A percentile compares a stretch with the other conserved stretches of the same genome.
Conservation (phyloP, 2,888 invertebrate genomes). For the Tridacna crocea region DNA sequence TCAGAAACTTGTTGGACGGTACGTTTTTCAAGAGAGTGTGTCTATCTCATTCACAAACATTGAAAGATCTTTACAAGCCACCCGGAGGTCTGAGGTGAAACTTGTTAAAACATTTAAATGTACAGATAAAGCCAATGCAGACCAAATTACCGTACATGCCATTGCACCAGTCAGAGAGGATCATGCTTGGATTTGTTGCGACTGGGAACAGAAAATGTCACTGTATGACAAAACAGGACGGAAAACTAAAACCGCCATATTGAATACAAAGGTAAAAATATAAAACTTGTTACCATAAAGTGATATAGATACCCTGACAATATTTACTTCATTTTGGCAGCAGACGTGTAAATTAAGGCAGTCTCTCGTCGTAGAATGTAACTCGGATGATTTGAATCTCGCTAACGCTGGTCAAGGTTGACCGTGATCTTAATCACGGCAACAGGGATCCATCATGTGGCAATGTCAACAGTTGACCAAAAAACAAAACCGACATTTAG, state of each 20-base stretch:
- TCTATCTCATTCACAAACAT: slow-evolving; percentile 50
- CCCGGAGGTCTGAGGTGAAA: slow-evolving; percentile 55
- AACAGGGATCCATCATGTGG: too few species aligned
- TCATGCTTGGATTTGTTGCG: slow-evolving; percentile 65
- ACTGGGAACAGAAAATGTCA: slow-evolving; percentile 63
- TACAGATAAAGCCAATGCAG: slow-evolving; percentile 54
- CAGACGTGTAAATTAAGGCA: too few species aligned
- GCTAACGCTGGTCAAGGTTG: too few species aligned
- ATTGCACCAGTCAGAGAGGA: slow-evolving; percentile 62
- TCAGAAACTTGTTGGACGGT: slow-evolving; percentile 47
- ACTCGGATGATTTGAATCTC: too few species aligned
- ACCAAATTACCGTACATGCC: slow-evolving; percentile 56
- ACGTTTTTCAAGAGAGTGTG: slow-evolving; percentile 45
- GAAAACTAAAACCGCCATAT: slow-evolving; percentile 51
- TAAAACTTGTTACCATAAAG: not conserved
- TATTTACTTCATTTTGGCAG: too few species aligned
- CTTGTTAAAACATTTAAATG: slow-evolving; percentile 51
- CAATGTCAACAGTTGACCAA: too few species aligned
- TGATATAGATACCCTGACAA: too few species aligned
- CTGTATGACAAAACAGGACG: slow-evolving; percentile 58
- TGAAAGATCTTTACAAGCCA: slow-evolving; percentile 46
- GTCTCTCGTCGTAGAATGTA: too few species aligned
- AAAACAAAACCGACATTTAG: too few species aligned
- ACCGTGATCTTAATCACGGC: too few species aligned
- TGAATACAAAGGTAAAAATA: slow-evolving; percentile 55